Conservation (phyloP, 2,797 vertebrate genomes). For the Xenopus petersii region DNA sequence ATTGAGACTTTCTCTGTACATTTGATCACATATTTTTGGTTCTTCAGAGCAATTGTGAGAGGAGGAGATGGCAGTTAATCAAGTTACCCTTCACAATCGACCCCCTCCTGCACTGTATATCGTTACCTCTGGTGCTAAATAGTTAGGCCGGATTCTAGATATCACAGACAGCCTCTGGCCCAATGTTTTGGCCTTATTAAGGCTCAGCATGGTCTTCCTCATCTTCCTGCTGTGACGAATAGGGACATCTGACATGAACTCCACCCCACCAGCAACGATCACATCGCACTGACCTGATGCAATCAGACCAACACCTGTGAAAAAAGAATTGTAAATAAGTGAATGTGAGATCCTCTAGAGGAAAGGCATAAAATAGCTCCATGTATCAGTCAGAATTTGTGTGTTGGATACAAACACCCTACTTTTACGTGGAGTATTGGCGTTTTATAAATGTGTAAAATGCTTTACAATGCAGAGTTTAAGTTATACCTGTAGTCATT, state of each 20-base stretch:
- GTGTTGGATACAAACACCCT: no score
- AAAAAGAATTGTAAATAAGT: neutral
- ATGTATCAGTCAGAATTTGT: no score
- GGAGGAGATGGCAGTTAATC: no score
- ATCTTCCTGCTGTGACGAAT: conserved; percentile 96
- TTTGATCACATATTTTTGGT: no score
- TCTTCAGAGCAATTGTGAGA: no score
- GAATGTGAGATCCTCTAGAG: neutral
- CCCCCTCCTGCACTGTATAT: no score
- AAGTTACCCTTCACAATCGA: no score
- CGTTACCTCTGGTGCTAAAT: conserved; percentile 84
- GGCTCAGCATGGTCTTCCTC: conserved; percentile 91
- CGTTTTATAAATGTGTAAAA: no score
- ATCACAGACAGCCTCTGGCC: conserved; percentile 81
- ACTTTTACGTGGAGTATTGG: no score
- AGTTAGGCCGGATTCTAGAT: conserved; percentile 81
- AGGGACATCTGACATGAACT: conserved; percentile 93
- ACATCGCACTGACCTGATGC: conserved; percentile 87
- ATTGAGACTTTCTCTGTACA: no score
- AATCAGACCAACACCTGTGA: conserved; percentile 78
- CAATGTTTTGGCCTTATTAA: conserved; percentile 87
- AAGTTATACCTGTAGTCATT: conserved; percentile 86
- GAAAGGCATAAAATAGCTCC: no score
- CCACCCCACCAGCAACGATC: conserved; percentile 86
- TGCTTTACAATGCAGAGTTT: neutral